These are phyloP conservation scores for Carduelis carduelis DNA, from an alignment of 2,797 vertebrate species.

Conservation along the genomic window DNA sequence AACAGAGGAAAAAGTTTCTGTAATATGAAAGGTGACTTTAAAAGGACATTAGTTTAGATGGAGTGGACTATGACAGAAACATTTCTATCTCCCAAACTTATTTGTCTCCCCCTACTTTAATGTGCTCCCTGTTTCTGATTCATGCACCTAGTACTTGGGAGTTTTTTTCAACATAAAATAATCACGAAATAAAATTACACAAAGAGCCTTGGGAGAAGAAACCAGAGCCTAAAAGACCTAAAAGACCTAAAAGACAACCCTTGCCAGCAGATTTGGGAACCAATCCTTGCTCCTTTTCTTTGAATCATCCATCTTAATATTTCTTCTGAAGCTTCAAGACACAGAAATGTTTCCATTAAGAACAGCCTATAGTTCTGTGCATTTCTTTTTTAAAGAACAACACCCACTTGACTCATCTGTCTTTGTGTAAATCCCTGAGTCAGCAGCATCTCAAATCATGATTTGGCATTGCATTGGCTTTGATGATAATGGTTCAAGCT, in stretches of 20 bases:
- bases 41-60: neutral
- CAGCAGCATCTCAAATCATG: constrained; percentile 47
- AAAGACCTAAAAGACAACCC: neutral
- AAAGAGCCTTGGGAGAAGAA: neutral
- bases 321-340: neutral
- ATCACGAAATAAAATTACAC: neutral
- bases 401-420: constrained; percentile 44
- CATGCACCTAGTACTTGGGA: neutral
- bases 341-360: neutral
- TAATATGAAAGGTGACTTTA: neutral
- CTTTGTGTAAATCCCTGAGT: constrained; percentile 41
- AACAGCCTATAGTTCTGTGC: neutral
- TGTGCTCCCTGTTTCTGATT: neutral
- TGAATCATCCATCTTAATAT: fast-evolving
- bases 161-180: neutral
- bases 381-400: neutral
- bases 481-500: neutral
- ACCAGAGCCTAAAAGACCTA: neutral
- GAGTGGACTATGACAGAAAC: neutral
- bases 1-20: neutral
- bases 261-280: neutral
- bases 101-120: neutral
- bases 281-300: neutral
- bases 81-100: neutral
- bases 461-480: constrained; percentile 22